These are phyloP conservation scores for Malurus leucopterus DNA, from an alignment of 2,797 vertebrate genomes.

Conservation along the genomic window DNA sequence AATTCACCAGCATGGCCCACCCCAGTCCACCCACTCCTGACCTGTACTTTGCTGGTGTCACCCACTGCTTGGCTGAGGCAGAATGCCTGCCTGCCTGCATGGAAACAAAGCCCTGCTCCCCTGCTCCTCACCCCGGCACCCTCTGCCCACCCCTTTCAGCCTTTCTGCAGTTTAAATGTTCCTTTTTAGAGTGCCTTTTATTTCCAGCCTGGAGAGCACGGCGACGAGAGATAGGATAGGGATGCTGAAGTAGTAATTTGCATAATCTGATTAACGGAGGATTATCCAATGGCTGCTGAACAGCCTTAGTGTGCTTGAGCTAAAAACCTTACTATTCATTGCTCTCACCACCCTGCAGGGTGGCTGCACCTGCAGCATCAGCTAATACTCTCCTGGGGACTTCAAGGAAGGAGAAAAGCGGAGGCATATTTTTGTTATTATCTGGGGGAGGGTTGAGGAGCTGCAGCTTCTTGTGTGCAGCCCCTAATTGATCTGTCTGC, in stretches of 20 bases:
- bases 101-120: neutral
- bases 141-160: slow-evolving; percentile 6
- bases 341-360: slow-evolving; percentile 81
- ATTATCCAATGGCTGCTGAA: slow-evolving; percentile 89
- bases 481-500: slow-evolving; percentile 74
- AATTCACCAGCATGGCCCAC: neutral
- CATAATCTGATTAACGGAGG: slow-evolving; percentile 97
- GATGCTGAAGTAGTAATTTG: slow-evolving; percentile 90
- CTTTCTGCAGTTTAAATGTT: slow-evolving; percentile 31
- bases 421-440: slow-evolving; percentile 18
- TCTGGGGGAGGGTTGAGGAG: slow-evolving; percentile 16
- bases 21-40: neutral
- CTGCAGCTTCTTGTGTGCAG: slow-evolving; percentile 17
- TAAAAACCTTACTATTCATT: slow-evolving; percentile 92
- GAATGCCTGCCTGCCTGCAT: neutral
- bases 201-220: slow-evolving; percentile 50
- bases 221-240: slow-evolving; percentile 17
- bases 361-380: slow-evolving; percentile 86
- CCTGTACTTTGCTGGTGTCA: neutral
- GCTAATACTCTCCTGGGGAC: slow-evolving; percentile 67
- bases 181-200: slow-evolving; percentile 54
- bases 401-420: slow-evolving; percentile 41
- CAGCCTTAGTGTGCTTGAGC: slow-evolving; percentile 85
- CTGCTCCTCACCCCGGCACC: neutral
- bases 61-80: neutral